Evolutionary conservation across 2,797 vertebrate species (phyloP).

Genomic region (Sebastes minor): DNA sequence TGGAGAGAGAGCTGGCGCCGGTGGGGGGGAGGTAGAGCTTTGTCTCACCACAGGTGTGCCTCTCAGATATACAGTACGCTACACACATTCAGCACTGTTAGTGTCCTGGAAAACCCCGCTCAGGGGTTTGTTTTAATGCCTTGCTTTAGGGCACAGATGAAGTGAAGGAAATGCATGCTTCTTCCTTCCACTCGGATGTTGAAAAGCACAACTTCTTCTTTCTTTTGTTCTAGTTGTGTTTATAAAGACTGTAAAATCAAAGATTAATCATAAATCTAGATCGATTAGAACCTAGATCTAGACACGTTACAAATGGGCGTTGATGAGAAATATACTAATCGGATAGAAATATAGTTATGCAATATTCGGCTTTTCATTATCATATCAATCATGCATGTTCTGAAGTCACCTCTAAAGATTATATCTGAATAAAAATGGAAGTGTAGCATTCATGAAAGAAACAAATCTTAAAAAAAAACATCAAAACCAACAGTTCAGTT

Average conservation of each 20-base stretch:
- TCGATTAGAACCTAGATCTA: no score
- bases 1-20: conserved; percentile 3
- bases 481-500: no score
- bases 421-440: not conserved
- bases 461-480: no score
- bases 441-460: not conserved
- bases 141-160: not conserved
- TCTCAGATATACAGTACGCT: not conserved
- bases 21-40: not conserved
- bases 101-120: conserved; percentile 1
- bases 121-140: conserved; percentile 6
- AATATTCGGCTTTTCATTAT: not conserved
- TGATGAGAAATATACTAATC: not conserved
- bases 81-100: not conserved
- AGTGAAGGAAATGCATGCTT: not conserved
- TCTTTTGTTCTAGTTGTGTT: not conserved
- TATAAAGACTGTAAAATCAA: not conserved
- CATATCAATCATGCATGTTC: not conserved
- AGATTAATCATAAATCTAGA: not conserved
- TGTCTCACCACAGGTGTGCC: conserved; percentile 18
- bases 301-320: not conserved
- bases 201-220: not conserved
- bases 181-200: not conserved
- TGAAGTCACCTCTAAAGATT: not conserved
- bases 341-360: not conserved